Conservation (phyloP, 2,113 vertebrate genomes). For the Apodemus sylvaticus region DNA sequence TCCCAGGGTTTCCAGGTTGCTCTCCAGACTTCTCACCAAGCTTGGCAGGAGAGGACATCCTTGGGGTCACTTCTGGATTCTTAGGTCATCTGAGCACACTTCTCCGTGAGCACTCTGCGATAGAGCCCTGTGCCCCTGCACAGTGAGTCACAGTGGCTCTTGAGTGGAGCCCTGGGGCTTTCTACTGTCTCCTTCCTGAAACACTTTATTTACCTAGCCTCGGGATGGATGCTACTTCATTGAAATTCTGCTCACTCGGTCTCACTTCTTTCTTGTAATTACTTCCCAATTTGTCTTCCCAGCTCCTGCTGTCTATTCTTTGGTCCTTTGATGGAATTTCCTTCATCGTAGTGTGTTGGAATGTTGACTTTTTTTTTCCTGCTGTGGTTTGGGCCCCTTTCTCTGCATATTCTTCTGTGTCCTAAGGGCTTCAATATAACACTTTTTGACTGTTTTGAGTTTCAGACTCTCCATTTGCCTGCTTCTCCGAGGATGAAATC, state of each 20-base stretch:
- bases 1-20: not conserved
- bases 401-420: not conserved
- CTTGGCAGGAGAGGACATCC: not conserved
- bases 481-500: not conserved
- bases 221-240: not conserved
- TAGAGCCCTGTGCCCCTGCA: not conserved
- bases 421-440: not conserved
- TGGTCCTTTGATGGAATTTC: not conserved
- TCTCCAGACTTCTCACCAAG: not conserved
- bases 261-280: not conserved
- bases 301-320: not conserved
- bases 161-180: rapidly evolving
- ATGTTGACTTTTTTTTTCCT: not conserved
- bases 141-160: not conserved
- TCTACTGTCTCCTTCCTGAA: constrained; percentile 9
- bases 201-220: not conserved
- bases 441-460: not conserved
- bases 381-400: not conserved
- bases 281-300: not conserved
- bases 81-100: not conserved
- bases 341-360: not conserved
- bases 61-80: not conserved
- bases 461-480: not conserved
- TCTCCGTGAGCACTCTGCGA: not conserved
- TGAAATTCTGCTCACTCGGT: not conserved